A percentile compares a stretch with the other conserved stretches of the same genome.
phyloP scores from a whole-genome alignment of 2,113 vertebrate genomes.

The Mobula hypostoma region DNA sequence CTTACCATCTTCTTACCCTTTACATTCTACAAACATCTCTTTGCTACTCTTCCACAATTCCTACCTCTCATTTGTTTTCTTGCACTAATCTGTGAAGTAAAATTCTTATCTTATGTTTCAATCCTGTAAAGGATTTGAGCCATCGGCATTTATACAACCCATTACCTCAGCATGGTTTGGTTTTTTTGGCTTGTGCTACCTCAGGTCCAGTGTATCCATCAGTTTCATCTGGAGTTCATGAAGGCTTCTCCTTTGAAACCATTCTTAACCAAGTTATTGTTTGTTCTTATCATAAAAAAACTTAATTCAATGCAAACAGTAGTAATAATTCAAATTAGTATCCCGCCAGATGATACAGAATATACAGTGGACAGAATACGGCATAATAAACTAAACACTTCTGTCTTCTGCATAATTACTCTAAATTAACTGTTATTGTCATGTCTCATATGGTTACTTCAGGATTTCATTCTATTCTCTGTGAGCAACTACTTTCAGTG shows the following conservation, averaged over 20 bases:
- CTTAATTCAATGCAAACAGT: not conserved
- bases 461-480: not conserved
- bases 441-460: slow-evolving; percentile 6
- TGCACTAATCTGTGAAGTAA: not conserved
- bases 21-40: not conserved
- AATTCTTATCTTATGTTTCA: not conserved
- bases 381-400: not conserved
- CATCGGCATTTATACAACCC: not conserved
- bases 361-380: no score
- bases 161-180: not conserved
- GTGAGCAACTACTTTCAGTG: not conserved
- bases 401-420: not conserved
- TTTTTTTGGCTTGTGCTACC: not conserved
- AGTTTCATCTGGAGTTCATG: not conserved
- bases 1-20: not conserved
- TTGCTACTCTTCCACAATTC: not conserved
- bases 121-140: not conserved
- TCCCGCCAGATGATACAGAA: not conserved
- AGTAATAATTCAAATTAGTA: slow-evolving; percentile 9
- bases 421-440: not conserved
- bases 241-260: not conserved
- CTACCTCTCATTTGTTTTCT: not conserved
- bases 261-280: not conserved
- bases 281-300: not conserved
- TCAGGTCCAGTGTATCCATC: no score